Evolutionary conservation across 2,113 vertebrate species (phyloP).

Genomic region (Xiphophorus couchianus): DNA sequence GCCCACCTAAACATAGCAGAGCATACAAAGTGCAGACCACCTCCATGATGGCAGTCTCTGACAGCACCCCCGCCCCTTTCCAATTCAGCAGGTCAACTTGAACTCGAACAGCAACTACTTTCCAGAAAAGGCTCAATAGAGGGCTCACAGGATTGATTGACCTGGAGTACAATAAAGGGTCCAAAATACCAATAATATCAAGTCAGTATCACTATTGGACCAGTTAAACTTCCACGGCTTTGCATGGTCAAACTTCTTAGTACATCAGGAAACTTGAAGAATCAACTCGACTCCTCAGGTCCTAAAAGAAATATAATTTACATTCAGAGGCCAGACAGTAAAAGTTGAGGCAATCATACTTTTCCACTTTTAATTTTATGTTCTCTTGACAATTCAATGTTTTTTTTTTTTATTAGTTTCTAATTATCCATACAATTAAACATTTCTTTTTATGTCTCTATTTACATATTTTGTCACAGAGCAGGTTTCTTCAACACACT

Average conservation of each 20-base stretch:
- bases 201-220: no score
- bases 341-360: not conserved
- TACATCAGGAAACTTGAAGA: not conserved
- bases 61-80: not conserved
- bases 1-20: slow-evolving; percentile 17
- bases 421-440: not conserved
- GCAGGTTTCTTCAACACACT: no score
- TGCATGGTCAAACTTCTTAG: not conserved
- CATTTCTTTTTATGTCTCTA: no score
- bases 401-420: no score
- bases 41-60: not conserved
- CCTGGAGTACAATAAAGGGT: no score
- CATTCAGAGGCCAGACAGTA: not conserved
- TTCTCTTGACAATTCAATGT: no score
- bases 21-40: not conserved
- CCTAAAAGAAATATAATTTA: not conserved
- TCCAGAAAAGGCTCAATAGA: not conserved
- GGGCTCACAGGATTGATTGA: not conserved
- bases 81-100: not conserved
- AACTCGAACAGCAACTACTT: not conserved
- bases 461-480: no score
- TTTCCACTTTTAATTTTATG: not conserved
- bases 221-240: not conserved
- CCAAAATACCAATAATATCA: no score
- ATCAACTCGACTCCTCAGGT: not conserved